phyloP scores from a whole-genome alignment of 2,888 invertebrate species.

The Andrena haemorrhoa region DNA sequence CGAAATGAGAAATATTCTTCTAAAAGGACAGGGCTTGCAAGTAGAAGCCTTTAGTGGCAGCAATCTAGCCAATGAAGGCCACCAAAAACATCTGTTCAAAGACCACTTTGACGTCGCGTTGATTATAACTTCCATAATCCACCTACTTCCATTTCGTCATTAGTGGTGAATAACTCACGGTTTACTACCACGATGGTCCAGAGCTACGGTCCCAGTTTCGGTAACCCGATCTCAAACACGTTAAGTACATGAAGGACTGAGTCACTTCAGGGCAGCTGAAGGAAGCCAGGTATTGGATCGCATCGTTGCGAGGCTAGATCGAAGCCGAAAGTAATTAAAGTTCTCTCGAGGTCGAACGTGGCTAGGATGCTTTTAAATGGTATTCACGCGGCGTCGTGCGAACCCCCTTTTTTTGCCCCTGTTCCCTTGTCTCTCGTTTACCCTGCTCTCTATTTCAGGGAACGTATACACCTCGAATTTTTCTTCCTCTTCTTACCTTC shows the following conservation, averaged over 20 bases:
- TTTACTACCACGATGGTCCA: too few species aligned
- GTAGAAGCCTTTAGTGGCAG: too few species aligned
- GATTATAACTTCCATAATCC: too few species aligned
- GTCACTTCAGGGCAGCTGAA: not conserved
- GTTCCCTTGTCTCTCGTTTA: constrained; percentile 7
- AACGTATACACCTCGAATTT: constrained; percentile 7
- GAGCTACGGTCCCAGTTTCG: too few species aligned
- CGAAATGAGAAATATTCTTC: too few species aligned
- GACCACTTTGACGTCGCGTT: too few species aligned
- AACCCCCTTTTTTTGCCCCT: not conserved
- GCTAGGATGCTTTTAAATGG: constrained; percentile 8
- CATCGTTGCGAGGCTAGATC: not conserved
- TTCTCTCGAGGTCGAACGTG: constrained; percentile 11
- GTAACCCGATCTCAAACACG: too few species aligned
- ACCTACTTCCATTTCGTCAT: too few species aligned
- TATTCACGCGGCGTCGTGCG: not conserved
- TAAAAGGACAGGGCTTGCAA: too few species aligned
- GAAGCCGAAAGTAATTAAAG: constrained; percentile 18
- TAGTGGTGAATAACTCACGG: too few species aligned
- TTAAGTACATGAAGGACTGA: not conserved
- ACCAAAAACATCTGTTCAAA: too few species aligned
- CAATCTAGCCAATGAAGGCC: too few species aligned
- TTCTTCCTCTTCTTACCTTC: constrained; percentile 9
- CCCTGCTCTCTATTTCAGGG: constrained; percentile 26
- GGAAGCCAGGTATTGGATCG: not conserved